Base-by-base conservation (phyloP, 2,888 invertebrate genomes). In the Andrena chrysosceles region DNA sequence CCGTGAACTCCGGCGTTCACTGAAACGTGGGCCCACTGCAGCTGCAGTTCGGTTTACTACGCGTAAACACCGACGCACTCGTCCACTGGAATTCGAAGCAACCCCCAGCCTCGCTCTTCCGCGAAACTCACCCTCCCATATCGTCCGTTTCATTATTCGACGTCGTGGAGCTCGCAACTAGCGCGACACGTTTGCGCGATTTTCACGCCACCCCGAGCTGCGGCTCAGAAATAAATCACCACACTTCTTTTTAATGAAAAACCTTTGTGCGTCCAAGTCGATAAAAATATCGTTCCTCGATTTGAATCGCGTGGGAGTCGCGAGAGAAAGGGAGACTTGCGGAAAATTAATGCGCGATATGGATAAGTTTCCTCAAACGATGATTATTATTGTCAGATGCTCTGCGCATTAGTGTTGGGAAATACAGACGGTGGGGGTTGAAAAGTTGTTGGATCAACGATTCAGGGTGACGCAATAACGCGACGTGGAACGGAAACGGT, bases 1-100 rank as follows among this genome's bases (percentile, higher is more conserved):
- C 73, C 62, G 49, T 29, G 13, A 52, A 85, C 42, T 69, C 71
- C 42, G 42, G 68, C 71, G 59, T 59, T 59, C 26, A 26, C 52
- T 68, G n/a, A 26, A 56, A 56, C n/a, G 54, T 63, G 67, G 33
- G 35, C 35, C 49, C 62, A 56, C 42, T 62, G 42, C 70, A 70
- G 5, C 35, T 52, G 60, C 20, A 62, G n/a, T 73, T 48, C 33
- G 23, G 48, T 72, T 72, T 33, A 33, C 31, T n/a, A 2, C 6
- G 26, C 13, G 62, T n/a, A 64, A 80, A 71, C 56, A 70, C n/a
- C 49, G 52, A 52, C 29, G 26, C 35, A 64, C 35, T n/a, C 23
- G 26, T 29, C 52, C 66, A 6, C 33, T 31, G 42, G 42, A 75
- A 68, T 79, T 64, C 67, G 20, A 52, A 16, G 52, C 52, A 84